These are phyloP conservation scores for Eupelmus urozonus DNA, from an alignment of 2,888 invertebrate species.

Conservation along the genomic window DNA sequence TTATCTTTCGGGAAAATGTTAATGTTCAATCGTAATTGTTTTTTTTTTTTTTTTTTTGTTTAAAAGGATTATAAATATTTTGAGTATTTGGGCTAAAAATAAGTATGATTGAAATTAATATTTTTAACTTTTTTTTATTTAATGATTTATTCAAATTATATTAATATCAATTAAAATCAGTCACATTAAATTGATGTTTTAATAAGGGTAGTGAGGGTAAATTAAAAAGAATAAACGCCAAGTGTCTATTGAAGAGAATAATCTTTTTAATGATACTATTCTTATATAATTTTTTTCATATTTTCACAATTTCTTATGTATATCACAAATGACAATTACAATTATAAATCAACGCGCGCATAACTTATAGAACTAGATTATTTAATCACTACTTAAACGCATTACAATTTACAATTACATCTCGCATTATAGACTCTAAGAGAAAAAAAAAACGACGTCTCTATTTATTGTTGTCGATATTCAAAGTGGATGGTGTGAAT, in stretches of 20 bases:
- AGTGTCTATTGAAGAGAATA: constrained; percentile 44
- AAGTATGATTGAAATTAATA: too few relatives aligned
- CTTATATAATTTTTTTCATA: neutral
- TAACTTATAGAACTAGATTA: constrained; percentile 41
- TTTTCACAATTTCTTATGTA: constrained; percentile 41
- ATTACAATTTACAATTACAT: constrained; percentile 6
- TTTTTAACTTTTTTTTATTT: too few relatives aligned
- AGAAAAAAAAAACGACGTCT: constrained; percentile 18
- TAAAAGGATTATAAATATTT: too few relatives aligned
- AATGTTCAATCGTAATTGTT: too few relatives aligned
- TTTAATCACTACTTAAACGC: neutral
- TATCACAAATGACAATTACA: constrained; percentile 54
- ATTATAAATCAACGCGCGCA: constrained; percentile 36
- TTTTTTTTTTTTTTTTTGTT: too few relatives aligned
- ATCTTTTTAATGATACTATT: constrained; percentile 45
- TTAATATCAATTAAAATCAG: neutral
- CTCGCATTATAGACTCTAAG: constrained; percentile 5
- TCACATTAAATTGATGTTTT: too few relatives aligned
- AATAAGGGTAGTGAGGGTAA: too few relatives aligned
- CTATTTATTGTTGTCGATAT: neutral
- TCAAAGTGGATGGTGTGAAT: too few relatives aligned
- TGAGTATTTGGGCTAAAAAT: too few relatives aligned
- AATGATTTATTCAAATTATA: neutral
- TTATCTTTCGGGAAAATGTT: too few relatives aligned
- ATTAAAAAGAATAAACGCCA: too few relatives aligned